Base-by-base conservation (phyloP, 2,113 vertebrate genomes). In the Scartelaos histophorus region DNA sequence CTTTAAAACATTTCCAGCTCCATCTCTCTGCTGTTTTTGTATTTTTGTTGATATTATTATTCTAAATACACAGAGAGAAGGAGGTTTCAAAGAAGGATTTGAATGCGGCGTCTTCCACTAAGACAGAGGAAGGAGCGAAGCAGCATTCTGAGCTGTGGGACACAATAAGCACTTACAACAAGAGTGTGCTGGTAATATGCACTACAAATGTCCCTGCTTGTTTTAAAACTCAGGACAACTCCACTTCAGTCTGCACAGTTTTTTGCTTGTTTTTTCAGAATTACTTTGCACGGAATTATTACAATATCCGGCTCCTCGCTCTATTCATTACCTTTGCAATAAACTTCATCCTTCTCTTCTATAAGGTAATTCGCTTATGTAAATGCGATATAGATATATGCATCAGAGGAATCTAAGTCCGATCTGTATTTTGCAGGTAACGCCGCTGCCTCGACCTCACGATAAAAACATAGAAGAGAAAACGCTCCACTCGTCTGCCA, bases 341-440 rank as follows among this genome's bases (percentile, higher is more conserved):
- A 89, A 98, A 98, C 90, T 99, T 99, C 88, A 97, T 99, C 82
- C 93, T 99, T 38, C 95, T 99, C 53, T 98, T 99, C 82, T 99
- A 97, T 80, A 99, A 98, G 96, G 97, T 97, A 88, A 90, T 21
- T 47, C 38, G 25, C 10, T 9, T 34, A 56, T 43, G 12, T 68
- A 21, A 43, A 65, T 21, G 21, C 3, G 13, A 22, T 22, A 22
- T 7, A 21, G 17, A 21, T 21, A 21, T 21, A 53, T 7, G 19
- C 51, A n/a, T 53, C 51, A 53, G 19, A 53, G 17, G 7, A 6
- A 9, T 9, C 7, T n/a, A 7, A 19, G 3, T 53, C 9, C n/a
- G 22, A 22, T 15, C 43, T 47, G 45, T 25, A 5, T 46, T 24
- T 65, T 21, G 71, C 90, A 98, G 96, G 97, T 97, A 45, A 95